Evolutionary conservation across 2,797 vertebrate species (phyloP), one percentile per base, ranked within the genome.

Genomic region (Tapera naevia): DNA sequence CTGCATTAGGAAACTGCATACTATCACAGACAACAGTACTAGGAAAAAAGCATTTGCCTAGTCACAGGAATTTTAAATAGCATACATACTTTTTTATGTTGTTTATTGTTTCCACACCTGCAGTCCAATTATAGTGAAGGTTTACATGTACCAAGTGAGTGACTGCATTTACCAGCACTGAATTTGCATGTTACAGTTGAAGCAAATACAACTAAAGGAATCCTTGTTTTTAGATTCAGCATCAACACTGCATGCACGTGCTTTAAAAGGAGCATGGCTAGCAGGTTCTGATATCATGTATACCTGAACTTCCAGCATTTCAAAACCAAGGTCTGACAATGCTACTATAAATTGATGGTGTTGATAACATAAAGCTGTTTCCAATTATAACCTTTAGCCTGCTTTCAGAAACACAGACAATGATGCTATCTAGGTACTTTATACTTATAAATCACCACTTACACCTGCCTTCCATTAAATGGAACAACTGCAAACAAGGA

Each of bases 81-180:
- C 2, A 24, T 23, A 46, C 2, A n/a, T 16, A 17, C 0, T 1
- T 17, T 66, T 61, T 27, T 35, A 58, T 39, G 5, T 32, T 62
- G 14, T 24, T 37, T 37, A 58, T 54, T 80, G 51, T 93, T 97
- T 95, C 78, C 96, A 97, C 93, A 96, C 72, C 81, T 93, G 94
- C 69, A 61, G 76, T 86, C 88, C 86, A 91, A 58, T 91, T 88
- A 96, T 87, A 96, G 88, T 93, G 74, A 72, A 86, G 18, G 28
- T 80, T 91, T 60, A 80, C 10, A 27, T 7, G 51, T n/a, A 72
- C 41, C 24, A 89, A 67, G 33, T 48, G 58, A 58, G 24, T 22
- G 10, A 62, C 28, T 39, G 22, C 37, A 58, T 86, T 88, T 72
- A 51, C 21, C 37, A 27, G 61, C 11, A 28, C 13, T 13, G 41